phyloP scores from a whole-genome alignment of 2,113 vertebrate genomes.

The Melanotaenia duboulayi region DNA sequence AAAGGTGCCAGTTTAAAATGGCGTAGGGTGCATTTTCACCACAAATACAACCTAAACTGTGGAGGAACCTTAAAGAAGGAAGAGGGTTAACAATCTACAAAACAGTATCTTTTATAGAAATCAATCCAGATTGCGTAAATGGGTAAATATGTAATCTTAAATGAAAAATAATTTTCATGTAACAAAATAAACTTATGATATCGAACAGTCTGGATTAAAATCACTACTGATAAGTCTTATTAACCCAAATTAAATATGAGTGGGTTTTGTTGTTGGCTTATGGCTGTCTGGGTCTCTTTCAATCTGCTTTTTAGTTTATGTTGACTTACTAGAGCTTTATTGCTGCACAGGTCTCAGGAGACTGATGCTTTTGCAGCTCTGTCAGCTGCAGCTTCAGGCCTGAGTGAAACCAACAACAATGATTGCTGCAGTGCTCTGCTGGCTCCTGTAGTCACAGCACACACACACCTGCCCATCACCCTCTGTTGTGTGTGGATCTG shows the following conservation, averaged over 20 bases:
- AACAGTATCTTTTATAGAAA: too few species aligned
- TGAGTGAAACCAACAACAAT: conserved; percentile 17
- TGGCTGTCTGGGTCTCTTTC: background rate
- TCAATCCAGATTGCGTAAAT: too few species aligned
- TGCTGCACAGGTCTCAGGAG: background rate
- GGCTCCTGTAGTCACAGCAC: rapidly evolving
- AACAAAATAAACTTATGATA: too few species aligned
- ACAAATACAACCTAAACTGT: too few species aligned
- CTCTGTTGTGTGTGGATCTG: background rate
- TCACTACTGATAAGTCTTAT: background rate
- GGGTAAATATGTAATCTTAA: too few species aligned
- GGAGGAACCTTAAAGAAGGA: too few species aligned
- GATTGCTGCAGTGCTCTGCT: background rate
- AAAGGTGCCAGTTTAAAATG: too few species aligned
- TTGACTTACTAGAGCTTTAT: background rate
- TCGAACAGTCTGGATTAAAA: too few species aligned
- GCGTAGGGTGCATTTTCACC: too few species aligned
- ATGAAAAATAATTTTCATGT: too few species aligned
- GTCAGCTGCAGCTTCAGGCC: background rate
- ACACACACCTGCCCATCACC: background rate
- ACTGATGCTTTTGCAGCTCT: background rate
- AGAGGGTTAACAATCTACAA: too few species aligned
- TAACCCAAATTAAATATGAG: background rate
- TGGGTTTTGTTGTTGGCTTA: background rate
- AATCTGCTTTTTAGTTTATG: background rate